Conservation (phyloP, 1,140 invertebrate species). For the Andrena cerasifolii region DNA sequence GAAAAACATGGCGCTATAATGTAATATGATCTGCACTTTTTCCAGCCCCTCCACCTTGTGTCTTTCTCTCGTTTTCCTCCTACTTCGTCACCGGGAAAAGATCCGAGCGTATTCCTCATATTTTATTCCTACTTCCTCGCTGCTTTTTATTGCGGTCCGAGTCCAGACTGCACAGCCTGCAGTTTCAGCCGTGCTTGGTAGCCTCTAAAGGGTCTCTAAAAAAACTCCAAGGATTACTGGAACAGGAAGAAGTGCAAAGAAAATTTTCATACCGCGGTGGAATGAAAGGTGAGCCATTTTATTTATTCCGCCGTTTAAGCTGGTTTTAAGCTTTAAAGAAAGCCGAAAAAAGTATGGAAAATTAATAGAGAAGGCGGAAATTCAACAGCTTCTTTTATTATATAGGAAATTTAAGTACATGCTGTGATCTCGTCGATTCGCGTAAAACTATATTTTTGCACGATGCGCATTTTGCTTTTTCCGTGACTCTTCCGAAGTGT, state of each 20-base stretch:
- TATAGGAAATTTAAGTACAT: too few species aligned
- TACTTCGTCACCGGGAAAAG: constrained; percentile 12
- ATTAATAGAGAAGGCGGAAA: too few species aligned
- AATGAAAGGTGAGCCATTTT: constrained; percentile 52
- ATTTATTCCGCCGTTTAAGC: too few species aligned
- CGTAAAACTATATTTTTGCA: too few species aligned
- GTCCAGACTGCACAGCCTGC: constrained; percentile 23
- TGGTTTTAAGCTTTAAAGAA: too few species aligned
- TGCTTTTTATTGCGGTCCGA: constrained; percentile 60
- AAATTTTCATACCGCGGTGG: constrained; percentile 47
- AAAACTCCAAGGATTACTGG: constrained; percentile 35
- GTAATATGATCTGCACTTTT: constrained; percentile 22
- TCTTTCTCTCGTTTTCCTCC: constrained; percentile 23
- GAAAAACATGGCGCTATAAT: constrained; percentile 46
- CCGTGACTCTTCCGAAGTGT: too few species aligned
- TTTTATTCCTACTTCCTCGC: constrained; percentile 52
- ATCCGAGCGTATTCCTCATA: constrained; percentile 63
- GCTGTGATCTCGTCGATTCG: too few species aligned
- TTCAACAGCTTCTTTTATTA: too few species aligned
- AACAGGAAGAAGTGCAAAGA: constrained; percentile 44
- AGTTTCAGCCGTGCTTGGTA: constrained; percentile 27
- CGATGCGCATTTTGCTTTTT: too few species aligned
- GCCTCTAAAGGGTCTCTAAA: constrained; percentile 23
- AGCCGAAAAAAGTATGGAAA: too few species aligned
- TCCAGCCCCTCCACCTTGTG: not conserved